Base-by-base conservation (phyloP, 2,888 invertebrate genomes). In the Phasia obesa region DNA sequence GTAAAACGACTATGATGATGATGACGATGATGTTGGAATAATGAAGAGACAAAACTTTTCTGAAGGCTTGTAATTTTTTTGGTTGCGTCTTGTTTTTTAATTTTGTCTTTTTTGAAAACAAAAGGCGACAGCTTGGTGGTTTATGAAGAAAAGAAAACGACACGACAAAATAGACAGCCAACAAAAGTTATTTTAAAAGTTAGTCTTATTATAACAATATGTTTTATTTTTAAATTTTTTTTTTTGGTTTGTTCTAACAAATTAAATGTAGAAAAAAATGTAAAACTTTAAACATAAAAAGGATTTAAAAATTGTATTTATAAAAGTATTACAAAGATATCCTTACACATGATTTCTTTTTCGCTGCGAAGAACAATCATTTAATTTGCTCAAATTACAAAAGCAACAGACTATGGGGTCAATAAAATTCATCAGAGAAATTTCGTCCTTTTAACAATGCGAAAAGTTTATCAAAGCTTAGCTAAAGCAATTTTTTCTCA, bases 31-130 rank as follows among this genome's bases (percentile, higher is more conserved):
- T 55, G 74, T 78, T 70, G 75, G 87, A 88, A 90, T 90, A 89
- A 90, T 90, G 88, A 89, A 89, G 89, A 88, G 87, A 87, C 88
- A 90, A 89, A 89, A 88, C 88, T 89, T 89, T 89, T 86, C 86
- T 86, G 86, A 88, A 88, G 88, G 89, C 90, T 87, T 89, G 89
- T 89, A 88, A 88, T 89, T 89, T 89, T 87, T 89, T 47, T 19
- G n/a, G 19, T 57, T 5, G 3, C 7, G 4, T 23, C 23, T 42
- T 27, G 51, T 27, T 35, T 55, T n/a, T 59, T 64, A 19, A 4
- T 42, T 23, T 21, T 38, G 27, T 27, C 27, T 60, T 64, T 23
- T 81, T 65, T 65, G 49, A n/a, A 77, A 76, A 62, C 75, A 75
- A 71, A 71, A 76, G 79, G 79, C 79, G 83, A 79, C 83, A 83